A percentile compares a stretch with the other conserved stretches of the same genome.
phyloP scores from a whole-genome alignment of 2,888 invertebrate species.

The Zootermopsis nevadensis region DNA sequence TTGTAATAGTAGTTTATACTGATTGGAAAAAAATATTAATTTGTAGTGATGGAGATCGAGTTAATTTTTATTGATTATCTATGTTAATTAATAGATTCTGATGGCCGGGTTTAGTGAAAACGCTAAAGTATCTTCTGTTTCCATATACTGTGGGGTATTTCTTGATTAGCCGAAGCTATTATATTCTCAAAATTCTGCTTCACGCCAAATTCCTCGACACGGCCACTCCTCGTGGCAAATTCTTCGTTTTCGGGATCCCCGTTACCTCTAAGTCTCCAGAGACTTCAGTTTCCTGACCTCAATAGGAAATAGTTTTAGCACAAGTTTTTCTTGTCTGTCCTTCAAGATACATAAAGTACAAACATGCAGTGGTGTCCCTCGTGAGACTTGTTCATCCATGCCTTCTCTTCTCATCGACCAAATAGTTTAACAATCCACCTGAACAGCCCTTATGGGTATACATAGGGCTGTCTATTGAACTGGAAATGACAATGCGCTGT shows the following conservation, averaged over 20 bases:
- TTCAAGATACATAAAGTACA: slow-evolving; percentile 19
- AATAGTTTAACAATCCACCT: background rate
- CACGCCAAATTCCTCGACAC: background rate
- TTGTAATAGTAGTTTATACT: no score
- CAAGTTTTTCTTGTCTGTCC: background rate
- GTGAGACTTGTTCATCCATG: background rate
- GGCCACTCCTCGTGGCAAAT: background rate
- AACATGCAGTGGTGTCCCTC: background rate
- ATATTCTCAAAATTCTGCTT: no score
- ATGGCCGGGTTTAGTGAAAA: no score
- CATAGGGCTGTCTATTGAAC: background rate
- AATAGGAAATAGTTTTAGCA: slow-evolving; percentile 14
- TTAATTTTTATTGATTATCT: no score
- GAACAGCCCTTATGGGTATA: background rate
- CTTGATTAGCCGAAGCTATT: no score
- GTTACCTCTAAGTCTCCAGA: background rate
- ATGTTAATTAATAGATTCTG: no score
- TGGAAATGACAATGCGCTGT: background rate
- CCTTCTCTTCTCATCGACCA: background rate
- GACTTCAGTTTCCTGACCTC: background rate
- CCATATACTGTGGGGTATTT: no score
- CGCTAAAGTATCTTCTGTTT: no score
- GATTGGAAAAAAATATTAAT: no score
- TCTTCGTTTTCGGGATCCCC: background rate
- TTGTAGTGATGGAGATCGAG: no score